phyloP scores from a whole-genome alignment of 2,797 vertebrate species.

The Sebastes itinus region DNA sequence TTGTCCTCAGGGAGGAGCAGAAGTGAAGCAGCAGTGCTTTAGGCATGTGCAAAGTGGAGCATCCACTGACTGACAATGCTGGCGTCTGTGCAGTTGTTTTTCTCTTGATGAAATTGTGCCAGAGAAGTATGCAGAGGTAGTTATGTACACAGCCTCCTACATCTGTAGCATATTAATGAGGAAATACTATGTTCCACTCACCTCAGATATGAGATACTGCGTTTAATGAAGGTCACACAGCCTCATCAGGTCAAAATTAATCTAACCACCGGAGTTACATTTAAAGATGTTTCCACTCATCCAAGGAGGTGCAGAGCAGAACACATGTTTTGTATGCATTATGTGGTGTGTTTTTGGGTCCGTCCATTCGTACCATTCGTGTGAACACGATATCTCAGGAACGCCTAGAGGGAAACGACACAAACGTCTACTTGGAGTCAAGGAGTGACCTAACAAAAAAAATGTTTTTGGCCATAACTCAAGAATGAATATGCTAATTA shows the following conservation, averaged over 20 bases:
- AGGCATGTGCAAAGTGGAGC: constrained; percentile 5
- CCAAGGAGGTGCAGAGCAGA: background rate
- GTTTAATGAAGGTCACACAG: constrained; percentile 2
- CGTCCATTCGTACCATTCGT: too few relatives aligned
- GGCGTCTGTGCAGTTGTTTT: constrained; percentile 16
- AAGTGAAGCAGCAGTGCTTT: background rate
- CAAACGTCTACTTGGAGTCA: too few relatives aligned
- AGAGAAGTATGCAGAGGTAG: background rate
- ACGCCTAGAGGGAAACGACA: too few relatives aligned
- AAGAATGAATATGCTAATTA: too few relatives aligned
- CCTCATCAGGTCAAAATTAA: background rate
- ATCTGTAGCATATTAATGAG: constrained; percentile 14
- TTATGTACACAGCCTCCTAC: background rate
- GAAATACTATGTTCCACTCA: background rate
- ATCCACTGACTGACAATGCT: constrained; percentile 11
- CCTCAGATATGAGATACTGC: background rate
- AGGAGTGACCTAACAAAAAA: too few relatives aligned
- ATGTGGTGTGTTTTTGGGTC: too few relatives aligned
- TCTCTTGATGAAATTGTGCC: background rate
- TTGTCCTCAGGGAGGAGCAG: background rate
- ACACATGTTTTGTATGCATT: background rate
- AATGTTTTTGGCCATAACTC: too few relatives aligned
- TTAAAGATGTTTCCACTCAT: background rate
- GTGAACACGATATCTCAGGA: too few relatives aligned
- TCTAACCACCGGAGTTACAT: background rate